phyloP scores from a whole-genome alignment of 2,113 vertebrate species.

The Sakesphorus luctuosus region DNA sequence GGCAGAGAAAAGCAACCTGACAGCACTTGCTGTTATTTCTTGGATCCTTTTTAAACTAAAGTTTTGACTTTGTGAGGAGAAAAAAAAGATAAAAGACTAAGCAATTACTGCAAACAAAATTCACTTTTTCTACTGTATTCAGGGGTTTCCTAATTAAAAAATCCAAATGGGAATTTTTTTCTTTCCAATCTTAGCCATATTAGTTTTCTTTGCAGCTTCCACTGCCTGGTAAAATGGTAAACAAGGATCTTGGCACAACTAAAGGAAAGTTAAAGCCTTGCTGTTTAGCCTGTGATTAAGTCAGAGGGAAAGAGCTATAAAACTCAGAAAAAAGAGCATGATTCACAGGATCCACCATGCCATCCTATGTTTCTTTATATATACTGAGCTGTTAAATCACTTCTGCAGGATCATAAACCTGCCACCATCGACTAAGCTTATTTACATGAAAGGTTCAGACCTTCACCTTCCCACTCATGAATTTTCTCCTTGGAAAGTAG shows the following conservation, averaged over 20 bases:
- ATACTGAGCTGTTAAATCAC: neutral
- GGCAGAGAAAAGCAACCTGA: conserved; percentile 25
- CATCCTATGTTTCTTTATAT: neutral
- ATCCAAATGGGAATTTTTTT: neutral
- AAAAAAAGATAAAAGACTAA: neutral
- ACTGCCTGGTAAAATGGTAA: neutral
- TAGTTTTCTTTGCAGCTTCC: neutral
- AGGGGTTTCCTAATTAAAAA: neutral
- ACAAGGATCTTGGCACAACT: neutral
- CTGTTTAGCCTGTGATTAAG: neutral
- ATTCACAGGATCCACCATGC: conserved; percentile 33
- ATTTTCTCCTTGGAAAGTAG: neutral
- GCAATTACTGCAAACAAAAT: neutral
- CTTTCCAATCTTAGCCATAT: neutral
- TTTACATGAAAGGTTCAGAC: neutral
- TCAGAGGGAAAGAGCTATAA: neutral
- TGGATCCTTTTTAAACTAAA: neutral
- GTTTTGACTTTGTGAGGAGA: neutral
- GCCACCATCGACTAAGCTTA: neutral
- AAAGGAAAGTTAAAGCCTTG: conserved; percentile 31
- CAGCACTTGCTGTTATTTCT: neutral
- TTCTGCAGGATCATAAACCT: neutral
- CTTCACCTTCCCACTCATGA: neutral
- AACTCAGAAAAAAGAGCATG: neutral
- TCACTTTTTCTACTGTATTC: neutral